These are phyloP conservation scores for Platygyra sinensis DNA, from an alignment of 64 coral and sea anemone species.

Conservation along the genomic window DNA sequence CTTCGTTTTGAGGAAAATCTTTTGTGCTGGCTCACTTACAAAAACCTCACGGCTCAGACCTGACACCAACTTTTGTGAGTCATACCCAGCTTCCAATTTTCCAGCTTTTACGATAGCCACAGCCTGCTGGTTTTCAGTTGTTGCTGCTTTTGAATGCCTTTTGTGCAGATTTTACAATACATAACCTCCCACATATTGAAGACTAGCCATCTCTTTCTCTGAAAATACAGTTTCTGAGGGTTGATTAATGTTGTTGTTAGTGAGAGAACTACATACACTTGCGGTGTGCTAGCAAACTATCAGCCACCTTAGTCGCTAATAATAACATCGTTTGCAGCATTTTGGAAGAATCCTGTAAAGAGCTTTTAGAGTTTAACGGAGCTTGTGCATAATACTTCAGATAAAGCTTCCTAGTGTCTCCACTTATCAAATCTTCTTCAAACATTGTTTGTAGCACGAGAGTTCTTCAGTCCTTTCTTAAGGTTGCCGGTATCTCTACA, in stretches of 20 bases:
- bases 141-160: background rate
- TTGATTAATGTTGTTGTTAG: background rate
- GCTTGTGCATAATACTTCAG: slow-evolving; percentile 32
- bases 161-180: slow-evolving; percentile 43
- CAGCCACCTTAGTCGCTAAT: slow-evolving; percentile 45
- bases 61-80: slow-evolving; percentile 2
- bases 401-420: slow-evolving; percentile 46
- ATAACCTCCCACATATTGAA: slow-evolving; percentile 44
- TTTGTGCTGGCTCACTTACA: too few relatives aligned
- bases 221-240: slow-evolving; percentile 4
- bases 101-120: slow-evolving; percentile 30
- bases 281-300: slow-evolving; percentile 46
- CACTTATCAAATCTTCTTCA: slow-evolving; percentile 36
- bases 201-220: slow-evolving; percentile 14
- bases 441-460: background rate
- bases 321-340: slow-evolving; percentile 61
- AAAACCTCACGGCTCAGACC: slow-evolving; percentile 40
- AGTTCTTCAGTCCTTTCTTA: slow-evolving; percentile 19
- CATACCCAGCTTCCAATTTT: slow-evolving; percentile 2
- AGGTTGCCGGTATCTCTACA: background rate
- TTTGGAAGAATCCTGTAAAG: slow-evolving; percentile 31
- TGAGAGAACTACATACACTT: background rate
- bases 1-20: slow-evolving; percentile 46
- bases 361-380: slow-evolving; percentile 30
- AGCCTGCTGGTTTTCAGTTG: background rate